Conservation (phyloP, 1,140 invertebrate genomes). For the Triops longicaudatus region DNA sequence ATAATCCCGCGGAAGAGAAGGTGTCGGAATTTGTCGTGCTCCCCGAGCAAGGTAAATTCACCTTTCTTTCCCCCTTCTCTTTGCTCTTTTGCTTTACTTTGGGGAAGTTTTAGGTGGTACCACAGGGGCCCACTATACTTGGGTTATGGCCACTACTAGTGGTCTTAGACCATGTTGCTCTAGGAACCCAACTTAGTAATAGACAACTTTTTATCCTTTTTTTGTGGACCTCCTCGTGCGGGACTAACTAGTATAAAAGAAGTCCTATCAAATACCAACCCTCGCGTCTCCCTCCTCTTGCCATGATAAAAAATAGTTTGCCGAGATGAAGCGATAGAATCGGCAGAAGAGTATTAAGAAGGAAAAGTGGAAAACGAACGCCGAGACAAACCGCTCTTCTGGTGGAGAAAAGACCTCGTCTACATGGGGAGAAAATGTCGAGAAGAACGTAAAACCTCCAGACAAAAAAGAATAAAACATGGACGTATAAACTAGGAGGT, state of each 20-base stretch:
- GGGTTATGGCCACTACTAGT: constrained; percentile 10
- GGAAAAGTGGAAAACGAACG: neutral
- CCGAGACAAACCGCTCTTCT: neutral
- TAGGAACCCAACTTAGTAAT: constrained; percentile 8
- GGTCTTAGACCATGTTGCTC: constrained; percentile 1
- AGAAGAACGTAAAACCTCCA: neutral
- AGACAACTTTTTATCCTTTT: constrained; percentile 12
- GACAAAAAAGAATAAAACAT: neutral
- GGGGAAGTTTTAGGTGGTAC: neutral
- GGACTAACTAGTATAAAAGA: constrained; percentile 15
- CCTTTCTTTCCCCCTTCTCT: neutral
- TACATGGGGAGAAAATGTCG: neutral
- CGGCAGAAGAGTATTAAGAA: neutral
- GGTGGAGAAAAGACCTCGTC: neutral
- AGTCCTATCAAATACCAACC: constrained; percentile 12
- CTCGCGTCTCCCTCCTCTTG: neutral
- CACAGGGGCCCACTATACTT: constrained; percentile 4
- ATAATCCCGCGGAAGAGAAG: too few species aligned
- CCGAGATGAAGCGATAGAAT: neutral
- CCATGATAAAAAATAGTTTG: neutral
- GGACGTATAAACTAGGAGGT: neutral
- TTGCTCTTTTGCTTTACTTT: constrained; percentile 8
- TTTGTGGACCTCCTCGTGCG: neutral
- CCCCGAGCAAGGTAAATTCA: too few species aligned
- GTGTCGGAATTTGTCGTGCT: too few species aligned